Conservation (phyloP, 2,888 invertebrate genomes). For the Scaptomyza flava region DNA sequence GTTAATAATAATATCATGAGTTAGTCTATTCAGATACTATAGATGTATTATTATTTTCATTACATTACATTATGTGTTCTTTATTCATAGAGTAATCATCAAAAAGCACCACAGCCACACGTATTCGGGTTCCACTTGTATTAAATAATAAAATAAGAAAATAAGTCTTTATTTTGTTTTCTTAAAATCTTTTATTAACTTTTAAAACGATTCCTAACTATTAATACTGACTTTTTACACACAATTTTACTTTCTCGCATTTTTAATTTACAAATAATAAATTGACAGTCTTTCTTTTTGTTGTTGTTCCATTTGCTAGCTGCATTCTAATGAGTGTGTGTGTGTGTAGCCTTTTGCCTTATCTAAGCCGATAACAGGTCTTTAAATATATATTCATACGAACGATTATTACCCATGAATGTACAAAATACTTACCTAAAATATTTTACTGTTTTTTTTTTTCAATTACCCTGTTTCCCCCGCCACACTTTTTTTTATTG, state of each 20-base stretch:
- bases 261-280: conserved; percentile 30
- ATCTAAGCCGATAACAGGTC: conserved; percentile 43
- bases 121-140: too few species aligned
- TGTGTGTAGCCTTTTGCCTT: conserved; percentile 20
- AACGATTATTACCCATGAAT: conserved; percentile 46
- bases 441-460: conserved; percentile 2
- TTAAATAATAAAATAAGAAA: too few species aligned
- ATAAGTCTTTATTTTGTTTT: too few species aligned
- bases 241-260: conserved; percentile 14
- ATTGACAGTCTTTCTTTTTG: conserved; percentile 19
- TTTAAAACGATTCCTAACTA: neutral
- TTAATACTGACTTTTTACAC: neutral
- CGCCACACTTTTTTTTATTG: conserved; percentile 5
- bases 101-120: too few species aligned
- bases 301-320: neutral
- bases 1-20: neutral
- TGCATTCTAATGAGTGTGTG: conserved; percentile 28
- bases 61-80: too few species aligned
- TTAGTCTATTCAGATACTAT: too few species aligned
- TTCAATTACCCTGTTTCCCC: neutral
- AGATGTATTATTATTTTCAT: too few species aligned
- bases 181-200: too few species aligned
- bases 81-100: too few species aligned
- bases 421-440: conserved; percentile 18
- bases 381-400: conserved; percentile 29